Percentiles rank a stretch among this genome's conserved stretches.
Evolutionary conservation across 2,888 invertebrate genomes (phyloP).

Genomic region (Galerucella pusilla): DNA sequence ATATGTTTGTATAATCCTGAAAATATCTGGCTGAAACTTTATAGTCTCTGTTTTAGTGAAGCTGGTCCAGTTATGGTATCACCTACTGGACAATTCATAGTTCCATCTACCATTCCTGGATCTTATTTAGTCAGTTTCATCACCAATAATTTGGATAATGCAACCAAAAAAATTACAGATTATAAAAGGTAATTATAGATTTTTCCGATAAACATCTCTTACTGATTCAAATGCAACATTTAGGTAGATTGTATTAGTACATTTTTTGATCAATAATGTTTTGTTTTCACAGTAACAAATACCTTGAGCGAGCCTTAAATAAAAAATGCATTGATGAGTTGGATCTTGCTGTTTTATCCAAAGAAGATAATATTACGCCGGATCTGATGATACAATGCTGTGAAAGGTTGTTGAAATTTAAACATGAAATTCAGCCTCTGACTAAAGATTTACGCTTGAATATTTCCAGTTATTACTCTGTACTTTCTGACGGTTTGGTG

Average conservation of each 20-base stretch:
- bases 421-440: conserved; percentile 63
- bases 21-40: conserved; percentile 14
- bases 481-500: conserved; percentile 88
- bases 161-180: conserved; percentile 76
- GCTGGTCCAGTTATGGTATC: conserved; percentile 94
- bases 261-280: background rate
- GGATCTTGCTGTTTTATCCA: conserved; percentile 77
- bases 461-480: conserved; percentile 91
- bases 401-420: conserved; percentile 73
- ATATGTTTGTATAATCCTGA: too few relatives aligned
- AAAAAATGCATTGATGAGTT: conserved; percentile 75
- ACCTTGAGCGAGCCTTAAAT: conserved; percentile 80
- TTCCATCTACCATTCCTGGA: conserved; percentile 92
- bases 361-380: conserved; percentile 92
- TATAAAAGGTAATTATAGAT: conserved; percentile 76
- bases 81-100: conserved; percentile 92
- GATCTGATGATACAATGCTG: conserved; percentile 90
- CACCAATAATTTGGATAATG: conserved; percentile 79
- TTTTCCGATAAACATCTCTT: background rate
- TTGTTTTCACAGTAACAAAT: conserved; percentile 74
- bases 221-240: too few relatives aligned
- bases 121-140: conserved; percentile 87
- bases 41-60: conserved; percentile 72
- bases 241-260: too few relatives aligned
- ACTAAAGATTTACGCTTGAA: conserved; percentile 79